A percentile compares a stretch with the other conserved stretches of the same genome.
These are phyloP conservation scores for Hirudo medicinalis DNA, from an alignment of 1,140 invertebrate species.

Conservation along the genomic window DNA sequence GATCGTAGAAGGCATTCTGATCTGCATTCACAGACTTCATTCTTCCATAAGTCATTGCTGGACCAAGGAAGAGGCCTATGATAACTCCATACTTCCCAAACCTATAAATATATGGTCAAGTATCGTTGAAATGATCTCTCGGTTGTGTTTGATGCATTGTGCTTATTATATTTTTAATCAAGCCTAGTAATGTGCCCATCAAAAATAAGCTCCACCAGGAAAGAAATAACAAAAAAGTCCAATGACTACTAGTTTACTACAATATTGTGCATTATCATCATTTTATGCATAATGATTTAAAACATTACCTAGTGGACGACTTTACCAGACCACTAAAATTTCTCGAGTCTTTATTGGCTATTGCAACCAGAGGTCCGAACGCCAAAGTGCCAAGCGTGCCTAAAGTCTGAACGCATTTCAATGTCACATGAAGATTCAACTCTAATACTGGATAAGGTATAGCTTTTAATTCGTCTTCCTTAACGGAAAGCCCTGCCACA, in stretches of 20 bases:
- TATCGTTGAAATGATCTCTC: not conserved
- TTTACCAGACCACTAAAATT: not conserved
- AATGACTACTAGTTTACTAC: too few species aligned
- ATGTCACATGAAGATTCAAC: constrained; percentile 18
- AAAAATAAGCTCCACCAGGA: not conserved
- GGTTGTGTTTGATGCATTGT: not conserved
- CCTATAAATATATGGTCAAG: not conserved
- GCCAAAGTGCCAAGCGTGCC: constrained; percentile 16
- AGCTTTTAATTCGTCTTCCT: constrained; percentile 21
- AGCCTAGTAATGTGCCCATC: not conserved
- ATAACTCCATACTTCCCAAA: constrained; percentile 21
- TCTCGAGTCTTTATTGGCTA: not conserved
- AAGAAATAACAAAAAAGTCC: too few species aligned
- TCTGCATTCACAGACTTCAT: constrained; percentile 9
- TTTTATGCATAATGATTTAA: not conserved
- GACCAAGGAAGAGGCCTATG: constrained; percentile 17
- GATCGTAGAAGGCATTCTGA: constrained; percentile 14
- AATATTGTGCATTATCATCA: not conserved
- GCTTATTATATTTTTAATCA: not conserved
- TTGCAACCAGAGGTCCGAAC: constrained; percentile 14
- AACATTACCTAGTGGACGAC: not conserved
- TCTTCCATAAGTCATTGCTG: constrained; percentile 13
- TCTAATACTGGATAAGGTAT: constrained; percentile 21
- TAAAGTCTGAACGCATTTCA: constrained; percentile 19
- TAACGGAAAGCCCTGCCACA: constrained; percentile 9